Conservation (phyloP, 2,113 vertebrate species). For the Lepus timidus region DNA sequence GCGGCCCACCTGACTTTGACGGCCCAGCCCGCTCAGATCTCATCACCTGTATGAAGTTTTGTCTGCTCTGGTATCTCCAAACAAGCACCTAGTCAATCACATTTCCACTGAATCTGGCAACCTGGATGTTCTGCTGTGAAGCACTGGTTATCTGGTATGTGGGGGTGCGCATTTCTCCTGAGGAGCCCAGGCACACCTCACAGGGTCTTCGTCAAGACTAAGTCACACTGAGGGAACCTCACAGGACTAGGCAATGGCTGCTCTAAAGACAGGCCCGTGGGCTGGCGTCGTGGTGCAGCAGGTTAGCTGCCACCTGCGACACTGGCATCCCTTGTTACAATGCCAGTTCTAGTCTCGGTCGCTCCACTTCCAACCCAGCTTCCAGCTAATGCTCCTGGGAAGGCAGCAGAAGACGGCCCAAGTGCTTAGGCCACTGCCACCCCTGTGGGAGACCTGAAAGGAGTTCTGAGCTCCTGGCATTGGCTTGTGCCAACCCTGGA, state of each 20-base stretch:
- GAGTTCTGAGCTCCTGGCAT: too few relatives aligned
- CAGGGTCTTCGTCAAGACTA: not conserved
- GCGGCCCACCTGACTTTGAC: not conserved
- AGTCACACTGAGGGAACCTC: not conserved
- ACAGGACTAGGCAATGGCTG: not conserved
- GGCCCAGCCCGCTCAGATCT: not conserved
- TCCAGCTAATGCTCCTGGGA: too few relatives aligned
- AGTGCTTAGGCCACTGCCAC: too few relatives aligned
- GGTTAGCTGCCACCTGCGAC: too few relatives aligned
- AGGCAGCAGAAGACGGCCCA: too few relatives aligned
- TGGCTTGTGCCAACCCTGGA: too few relatives aligned
- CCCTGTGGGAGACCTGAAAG: too few relatives aligned
- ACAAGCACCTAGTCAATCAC: not conserved
- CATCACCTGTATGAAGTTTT: not conserved
- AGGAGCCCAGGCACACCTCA: not conserved
- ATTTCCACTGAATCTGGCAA: not conserved
- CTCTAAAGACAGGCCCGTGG: not conserved
- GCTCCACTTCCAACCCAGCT: too few relatives aligned
- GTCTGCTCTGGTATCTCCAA: not conserved
- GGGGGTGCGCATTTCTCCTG: not conserved
- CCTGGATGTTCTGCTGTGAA: not conserved
- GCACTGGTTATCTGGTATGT: not conserved
- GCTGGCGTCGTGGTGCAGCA: too few relatives aligned
- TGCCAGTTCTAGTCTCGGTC: too few relatives aligned
- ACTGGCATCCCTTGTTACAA: too few relatives aligned